These are phyloP conservation scores for Melanaphis sacchari DNA, from an alignment of 1,140 invertebrate species.

Conservation along the genomic window DNA sequence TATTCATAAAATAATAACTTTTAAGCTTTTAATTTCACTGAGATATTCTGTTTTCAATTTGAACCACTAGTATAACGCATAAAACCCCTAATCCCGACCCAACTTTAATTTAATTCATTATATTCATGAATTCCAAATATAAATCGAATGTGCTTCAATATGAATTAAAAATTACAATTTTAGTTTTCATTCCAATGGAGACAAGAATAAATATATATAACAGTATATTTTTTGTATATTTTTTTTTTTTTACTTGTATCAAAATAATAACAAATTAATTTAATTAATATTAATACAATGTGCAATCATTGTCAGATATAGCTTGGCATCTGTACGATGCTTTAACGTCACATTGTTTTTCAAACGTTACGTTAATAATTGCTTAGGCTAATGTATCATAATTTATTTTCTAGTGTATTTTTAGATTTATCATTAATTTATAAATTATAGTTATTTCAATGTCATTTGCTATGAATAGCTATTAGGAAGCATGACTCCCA, in stretches of 20 bases:
- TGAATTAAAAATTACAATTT: slow-evolving; percentile 23
- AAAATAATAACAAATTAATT: not conserved
- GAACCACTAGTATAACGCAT: slow-evolving; percentile 15
- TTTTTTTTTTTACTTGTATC: not conserved
- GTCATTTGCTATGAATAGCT: too few species aligned
- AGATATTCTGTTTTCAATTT: slow-evolving; percentile 41
- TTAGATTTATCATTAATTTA: not conserved
- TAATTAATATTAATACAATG: not conserved
- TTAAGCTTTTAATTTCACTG: slow-evolving; percentile 43
- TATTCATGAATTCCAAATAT: slow-evolving; percentile 26
- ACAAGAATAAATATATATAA: not conserved
- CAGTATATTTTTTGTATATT: not conserved
- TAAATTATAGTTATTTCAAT: not conserved
- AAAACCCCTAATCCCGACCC: slow-evolving; percentile 38
- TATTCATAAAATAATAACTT: slow-evolving; percentile 35
- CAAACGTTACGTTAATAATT: not conserved
- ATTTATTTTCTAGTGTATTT: not conserved
- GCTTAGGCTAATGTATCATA: not conserved
- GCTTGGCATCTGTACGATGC: not conserved
- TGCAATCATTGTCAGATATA: not conserved
- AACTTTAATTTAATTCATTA: slow-evolving; percentile 42
- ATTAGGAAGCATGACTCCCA: too few species aligned
- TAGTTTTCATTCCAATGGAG: not conserved
- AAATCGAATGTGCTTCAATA: slow-evolving; percentile 21
- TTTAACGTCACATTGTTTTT: not conserved